phyloP scores from a whole-genome alignment of 2,113 vertebrate species.

The Heterotilapia buettikoferi region DNA sequence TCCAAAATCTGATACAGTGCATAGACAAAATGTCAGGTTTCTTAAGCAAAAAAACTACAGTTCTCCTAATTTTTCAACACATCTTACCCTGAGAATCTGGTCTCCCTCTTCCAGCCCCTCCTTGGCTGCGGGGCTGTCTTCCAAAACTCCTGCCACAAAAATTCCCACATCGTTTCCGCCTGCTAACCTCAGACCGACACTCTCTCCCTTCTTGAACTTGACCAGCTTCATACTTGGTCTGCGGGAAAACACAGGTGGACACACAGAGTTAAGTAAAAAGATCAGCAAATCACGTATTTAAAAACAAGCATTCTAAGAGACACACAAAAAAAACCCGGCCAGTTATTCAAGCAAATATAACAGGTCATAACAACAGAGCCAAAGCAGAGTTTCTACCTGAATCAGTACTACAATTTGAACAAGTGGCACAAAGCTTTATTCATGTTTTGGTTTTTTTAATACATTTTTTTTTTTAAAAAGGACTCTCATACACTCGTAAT shows the following conservation, averaged over 20 bases:
- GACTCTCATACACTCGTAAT: background rate
- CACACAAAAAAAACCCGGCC: background rate
- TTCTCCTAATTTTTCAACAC: background rate
- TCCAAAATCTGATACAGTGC: background rate
- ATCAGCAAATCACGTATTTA: no score
- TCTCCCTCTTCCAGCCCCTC: slow-evolving; percentile 98
- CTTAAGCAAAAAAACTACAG: background rate
- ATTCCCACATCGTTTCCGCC: slow-evolving; percentile 98
- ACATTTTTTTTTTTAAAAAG: background rate
- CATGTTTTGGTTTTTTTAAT: background rate
- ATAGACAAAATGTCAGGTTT: background rate
- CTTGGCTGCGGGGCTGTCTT: slow-evolving; percentile 96
- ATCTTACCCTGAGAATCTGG: slow-evolving; percentile 94
- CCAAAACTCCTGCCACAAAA: slow-evolving; percentile 96
- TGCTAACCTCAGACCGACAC: slow-evolving; percentile 93
- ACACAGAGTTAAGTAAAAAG: background rate
- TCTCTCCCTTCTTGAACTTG: slow-evolving; percentile 97
- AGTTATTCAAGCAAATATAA: background rate
- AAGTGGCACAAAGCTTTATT: background rate
- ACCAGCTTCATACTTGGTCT: slow-evolving; percentile 99
- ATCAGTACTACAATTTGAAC: background rate
- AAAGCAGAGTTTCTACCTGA: background rate
- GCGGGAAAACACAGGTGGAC: slow-evolving; percentile 3
- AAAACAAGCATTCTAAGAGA: background rate
- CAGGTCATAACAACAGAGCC: background rate